A percentile compares a stretch with the other conserved stretches of the same genome.
These are phyloP conservation scores for Isoperla grammatica DNA, from an alignment of 2,888 invertebrate species.

Conservation along the genomic window DNA sequence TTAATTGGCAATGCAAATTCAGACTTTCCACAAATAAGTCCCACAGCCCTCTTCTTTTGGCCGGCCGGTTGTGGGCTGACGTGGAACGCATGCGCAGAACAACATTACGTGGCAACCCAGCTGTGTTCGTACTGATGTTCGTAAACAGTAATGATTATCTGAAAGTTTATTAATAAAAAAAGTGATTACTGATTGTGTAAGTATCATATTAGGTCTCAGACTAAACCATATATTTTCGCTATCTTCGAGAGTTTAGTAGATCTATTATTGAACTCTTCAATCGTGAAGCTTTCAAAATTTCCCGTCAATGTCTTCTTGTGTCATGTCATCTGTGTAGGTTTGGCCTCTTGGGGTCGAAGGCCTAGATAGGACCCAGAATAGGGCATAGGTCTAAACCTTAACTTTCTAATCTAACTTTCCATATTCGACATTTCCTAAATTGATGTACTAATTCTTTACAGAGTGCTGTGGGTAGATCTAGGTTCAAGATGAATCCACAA, in stretches of 20 bases:
- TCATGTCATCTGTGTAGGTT: slow-evolving; percentile 8
- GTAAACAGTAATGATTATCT: slow-evolving; percentile 21
- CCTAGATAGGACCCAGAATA: no score
- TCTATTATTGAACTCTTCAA: neutral
- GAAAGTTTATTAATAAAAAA: slow-evolving; percentile 7
- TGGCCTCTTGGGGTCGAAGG: slow-evolving; percentile 11
- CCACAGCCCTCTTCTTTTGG: no score
- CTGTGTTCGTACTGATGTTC: slow-evolving; percentile 32
- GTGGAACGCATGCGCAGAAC: slow-evolving; percentile 48
- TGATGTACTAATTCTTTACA: slow-evolving; percentile 30
- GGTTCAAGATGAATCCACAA: slow-evolving; percentile 49
- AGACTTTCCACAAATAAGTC: no score
- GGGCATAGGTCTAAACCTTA: neutral
- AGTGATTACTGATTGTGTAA: slow-evolving; percentile 7
- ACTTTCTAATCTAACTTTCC: neutral
- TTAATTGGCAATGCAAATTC: no score
- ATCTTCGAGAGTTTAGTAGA: neutral
- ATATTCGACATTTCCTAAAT: neutral
- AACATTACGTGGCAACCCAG: slow-evolving; percentile 55
- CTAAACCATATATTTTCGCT: neutral
- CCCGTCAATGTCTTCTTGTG: neutral
- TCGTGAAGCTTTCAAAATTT: neutral
- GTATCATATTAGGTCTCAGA: neutral
- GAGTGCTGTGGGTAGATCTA: slow-evolving; percentile 31
- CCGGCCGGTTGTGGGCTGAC: neutral